These are phyloP conservation scores for Glossophaga mutica DNA, from an alignment of 2,797 vertebrate genomes.

Conservation along the genomic window DNA sequence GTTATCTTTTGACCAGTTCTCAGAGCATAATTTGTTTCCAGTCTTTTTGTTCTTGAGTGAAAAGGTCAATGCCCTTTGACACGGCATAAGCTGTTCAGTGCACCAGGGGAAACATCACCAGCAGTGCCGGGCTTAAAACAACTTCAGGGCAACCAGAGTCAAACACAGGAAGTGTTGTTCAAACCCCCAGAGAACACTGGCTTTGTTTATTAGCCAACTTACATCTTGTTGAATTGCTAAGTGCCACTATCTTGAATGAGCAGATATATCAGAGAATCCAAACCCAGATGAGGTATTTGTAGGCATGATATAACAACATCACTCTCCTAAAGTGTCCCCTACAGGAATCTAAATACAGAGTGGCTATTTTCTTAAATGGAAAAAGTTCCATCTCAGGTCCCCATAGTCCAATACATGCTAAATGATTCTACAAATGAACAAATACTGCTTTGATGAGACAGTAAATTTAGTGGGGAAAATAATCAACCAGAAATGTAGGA, in stretches of 20 bases:
- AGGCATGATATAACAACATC: slow-evolving; percentile 35
- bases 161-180: slow-evolving; percentile 53
- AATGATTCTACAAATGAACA: slow-evolving; percentile 75
- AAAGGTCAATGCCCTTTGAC: slow-evolving; percentile 83
- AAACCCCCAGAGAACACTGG: slow-evolving; percentile 32
- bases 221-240: slow-evolving; percentile 68
- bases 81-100: slow-evolving; percentile 76
- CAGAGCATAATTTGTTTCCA: slow-evolving; percentile 74
- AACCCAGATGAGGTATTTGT: slow-evolving; percentile 53
- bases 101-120: slow-evolving; percentile 59
- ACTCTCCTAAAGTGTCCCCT: slow-evolving; percentile 65
- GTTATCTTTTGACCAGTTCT: slow-evolving; percentile 68
- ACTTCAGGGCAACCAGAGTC: slow-evolving; percentile 58
- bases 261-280: slow-evolving; percentile 55
- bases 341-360: slow-evolving; percentile 73
- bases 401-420: slow-evolving; percentile 62
- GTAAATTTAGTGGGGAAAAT: slow-evolving; percentile 69
- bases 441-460: slow-evolving; percentile 69
- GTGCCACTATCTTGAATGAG: slow-evolving; percentile 49
- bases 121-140: slow-evolving; percentile 56
- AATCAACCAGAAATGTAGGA: slow-evolving; percentile 63
- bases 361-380: slow-evolving; percentile 78
- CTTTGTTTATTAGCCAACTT: slow-evolving; percentile 70
- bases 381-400: slow-evolving; percentile 73
- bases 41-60: slow-evolving; percentile 77